Percentiles rank a stretch among this genome's conserved stretches.
These are phyloP conservation scores for Resseliella maxima DNA, from an alignment of 2,888 invertebrate genomes.

Conservation along the genomic window DNA sequence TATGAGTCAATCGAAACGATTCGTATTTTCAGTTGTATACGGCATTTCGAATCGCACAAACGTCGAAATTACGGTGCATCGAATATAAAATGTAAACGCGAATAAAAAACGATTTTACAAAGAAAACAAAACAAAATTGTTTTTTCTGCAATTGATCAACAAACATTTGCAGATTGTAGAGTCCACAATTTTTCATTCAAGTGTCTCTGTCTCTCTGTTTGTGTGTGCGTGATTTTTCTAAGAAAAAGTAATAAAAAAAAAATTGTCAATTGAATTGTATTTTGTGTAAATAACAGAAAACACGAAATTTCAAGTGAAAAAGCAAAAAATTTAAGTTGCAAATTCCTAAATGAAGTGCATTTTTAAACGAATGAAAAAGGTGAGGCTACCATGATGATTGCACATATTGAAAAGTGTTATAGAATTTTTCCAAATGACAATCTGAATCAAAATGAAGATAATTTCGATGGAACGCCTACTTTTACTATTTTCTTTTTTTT, in stretches of 20 bases:
- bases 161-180: background rate
- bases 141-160: background rate
- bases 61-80: background rate
- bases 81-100: background rate
- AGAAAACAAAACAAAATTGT: background rate
- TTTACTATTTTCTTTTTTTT: too few species aligned
- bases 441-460: constrained; percentile 21
- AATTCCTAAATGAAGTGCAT: background rate
- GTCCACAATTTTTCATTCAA: background rate
- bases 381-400: background rate
- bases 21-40: constrained; percentile 35
- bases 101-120: background rate
- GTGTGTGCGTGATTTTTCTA: background rate
- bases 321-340: background rate
- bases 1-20: background rate
- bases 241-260: background rate
- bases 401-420: background rate
- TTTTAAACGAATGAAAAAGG: background rate
- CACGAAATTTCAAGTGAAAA: background rate
- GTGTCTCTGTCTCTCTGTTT: background rate
- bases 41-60: constrained; percentile 49
- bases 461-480: background rate
- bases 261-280: background rate
- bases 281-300: constrained; percentile 2
- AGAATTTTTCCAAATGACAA: background rate